These are phyloP conservation scores for Parelbella ahira DNA, from an alignment of 2,888 invertebrate genomes.

Conservation along the genomic window DNA sequence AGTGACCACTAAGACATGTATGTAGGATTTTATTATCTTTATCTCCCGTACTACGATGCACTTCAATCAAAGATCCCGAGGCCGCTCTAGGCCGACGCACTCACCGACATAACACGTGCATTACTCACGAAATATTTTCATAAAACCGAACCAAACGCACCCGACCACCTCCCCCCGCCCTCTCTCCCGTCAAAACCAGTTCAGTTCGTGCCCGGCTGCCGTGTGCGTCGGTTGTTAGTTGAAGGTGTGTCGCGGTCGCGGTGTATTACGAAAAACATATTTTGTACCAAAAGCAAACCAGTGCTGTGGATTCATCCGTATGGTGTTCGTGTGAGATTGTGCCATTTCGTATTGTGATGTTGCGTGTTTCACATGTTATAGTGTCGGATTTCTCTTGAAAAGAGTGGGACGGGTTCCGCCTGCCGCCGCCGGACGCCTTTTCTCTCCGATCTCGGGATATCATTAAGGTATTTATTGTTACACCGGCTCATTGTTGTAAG, in stretches of 20 bases:
- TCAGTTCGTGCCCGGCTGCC: conserved; percentile 77
- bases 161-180: conserved; percentile 52
- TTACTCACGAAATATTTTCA: conserved; percentile 81
- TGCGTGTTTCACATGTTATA: conserved; percentile 60
- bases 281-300: conserved; percentile 65
- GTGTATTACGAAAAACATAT: conserved; percentile 72
- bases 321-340: conserved; percentile 74
- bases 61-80: conserved; percentile 70
- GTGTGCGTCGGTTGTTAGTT: conserved; percentile 61
- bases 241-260: conserved; percentile 47
- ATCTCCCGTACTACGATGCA: conserved; percentile 53
- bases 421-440: conserved; percentile 72
- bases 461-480: conserved; percentile 81
- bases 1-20: conserved; percentile 25
- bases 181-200: conserved; percentile 64
- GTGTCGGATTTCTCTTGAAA: conserved; percentile 71
- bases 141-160: conserved; percentile 77
- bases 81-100: conserved; percentile 77
- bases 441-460: conserved; percentile 77
- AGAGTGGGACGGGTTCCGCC: conserved; percentile 68
- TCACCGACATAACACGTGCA: conserved; percentile 76
- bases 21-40: conserved; percentile 54
- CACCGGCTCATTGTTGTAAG: conserved; percentile 78
- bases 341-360: conserved; percentile 69
- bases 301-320: conserved; percentile 71